Conservation (phyloP, 2,888 invertebrate species). For the Enoplolaimus lenunculus region DNA sequence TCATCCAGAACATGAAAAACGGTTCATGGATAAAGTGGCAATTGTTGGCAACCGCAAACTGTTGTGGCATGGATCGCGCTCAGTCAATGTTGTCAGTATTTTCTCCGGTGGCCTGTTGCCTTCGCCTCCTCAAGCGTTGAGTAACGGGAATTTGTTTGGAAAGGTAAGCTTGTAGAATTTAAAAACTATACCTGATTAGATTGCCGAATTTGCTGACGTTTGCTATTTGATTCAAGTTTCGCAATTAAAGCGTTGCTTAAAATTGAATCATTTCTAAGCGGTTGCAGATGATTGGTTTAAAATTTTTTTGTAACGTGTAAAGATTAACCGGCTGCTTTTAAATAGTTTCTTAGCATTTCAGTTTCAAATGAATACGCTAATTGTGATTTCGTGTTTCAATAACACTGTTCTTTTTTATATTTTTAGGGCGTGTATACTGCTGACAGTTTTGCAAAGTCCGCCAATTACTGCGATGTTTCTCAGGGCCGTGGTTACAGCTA, state of each 20-base stretch:
- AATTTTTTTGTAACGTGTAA: too few species aligned
- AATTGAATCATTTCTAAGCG: too few species aligned
- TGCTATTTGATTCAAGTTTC: too few species aligned
- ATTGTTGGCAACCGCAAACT: constrained; percentile 31
- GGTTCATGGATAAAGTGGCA: not conserved
- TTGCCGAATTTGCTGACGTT: too few species aligned
- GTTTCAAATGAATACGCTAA: too few species aligned
- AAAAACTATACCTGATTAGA: too few species aligned
- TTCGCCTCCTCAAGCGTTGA: constrained; percentile 43
- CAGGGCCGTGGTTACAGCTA: not conserved
- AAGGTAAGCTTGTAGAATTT: too few species aligned
- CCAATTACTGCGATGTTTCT: not conserved
- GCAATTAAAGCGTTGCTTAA: too few species aligned
- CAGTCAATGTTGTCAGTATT: constrained; percentile 46
- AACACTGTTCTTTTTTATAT: not conserved
- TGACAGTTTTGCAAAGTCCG: not conserved
- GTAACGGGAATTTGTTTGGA: constrained; percentile 28
- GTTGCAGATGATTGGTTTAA: too few species aligned
- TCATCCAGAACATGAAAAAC: not conserved
- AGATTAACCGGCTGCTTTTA: too few species aligned
- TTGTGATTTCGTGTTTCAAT: too few species aligned
- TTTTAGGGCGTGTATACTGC: not conserved
- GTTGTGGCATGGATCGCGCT: constrained; percentile 48
- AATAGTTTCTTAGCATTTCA: too few species aligned
- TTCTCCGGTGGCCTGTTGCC: constrained; percentile 45